Evolutionary conservation across 2,113 vertebrate genomes (phyloP).

Genomic region (Myotis brandtii): DNA sequence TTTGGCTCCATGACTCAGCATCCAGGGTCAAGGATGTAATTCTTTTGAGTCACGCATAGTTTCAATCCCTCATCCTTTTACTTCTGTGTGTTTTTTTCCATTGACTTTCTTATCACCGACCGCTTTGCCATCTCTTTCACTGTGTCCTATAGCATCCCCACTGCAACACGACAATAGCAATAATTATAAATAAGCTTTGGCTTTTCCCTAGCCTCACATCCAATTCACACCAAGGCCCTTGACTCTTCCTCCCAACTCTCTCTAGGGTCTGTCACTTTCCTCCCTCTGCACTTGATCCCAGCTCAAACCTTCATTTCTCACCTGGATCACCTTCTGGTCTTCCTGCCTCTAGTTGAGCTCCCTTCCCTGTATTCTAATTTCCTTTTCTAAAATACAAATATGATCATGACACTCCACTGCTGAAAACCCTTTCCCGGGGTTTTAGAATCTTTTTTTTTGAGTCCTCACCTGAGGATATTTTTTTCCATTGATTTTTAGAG

Average conservation of each 20-base stretch:
- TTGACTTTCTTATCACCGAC: background rate
- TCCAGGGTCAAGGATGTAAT: background rate
- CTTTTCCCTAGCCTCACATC: background rate
- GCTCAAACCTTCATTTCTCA: background rate
- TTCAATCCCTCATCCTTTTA: background rate
- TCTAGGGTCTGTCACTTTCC: background rate
- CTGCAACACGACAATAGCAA: background rate
- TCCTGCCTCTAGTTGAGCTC: background rate
- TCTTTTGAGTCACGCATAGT: background rate
- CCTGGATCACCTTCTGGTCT: background rate
- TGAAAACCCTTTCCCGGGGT: background rate
- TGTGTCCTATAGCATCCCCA: background rate
- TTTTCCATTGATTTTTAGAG: too few species aligned
- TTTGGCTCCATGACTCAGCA: background rate
- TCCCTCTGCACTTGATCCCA: background rate
- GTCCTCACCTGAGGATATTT: too few species aligned
- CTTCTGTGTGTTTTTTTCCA: background rate
- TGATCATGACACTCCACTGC: background rate
- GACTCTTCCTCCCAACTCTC: background rate
- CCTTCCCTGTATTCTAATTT: background rate
- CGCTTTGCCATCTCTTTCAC: background rate
- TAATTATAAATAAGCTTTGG: background rate
- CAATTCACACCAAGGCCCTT: background rate
- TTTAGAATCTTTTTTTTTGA: too few species aligned
- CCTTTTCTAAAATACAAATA: background rate